Evolutionary conservation across 2,888 invertebrate genomes (phyloP).

Genomic region (Pimpla rufipes): DNA sequence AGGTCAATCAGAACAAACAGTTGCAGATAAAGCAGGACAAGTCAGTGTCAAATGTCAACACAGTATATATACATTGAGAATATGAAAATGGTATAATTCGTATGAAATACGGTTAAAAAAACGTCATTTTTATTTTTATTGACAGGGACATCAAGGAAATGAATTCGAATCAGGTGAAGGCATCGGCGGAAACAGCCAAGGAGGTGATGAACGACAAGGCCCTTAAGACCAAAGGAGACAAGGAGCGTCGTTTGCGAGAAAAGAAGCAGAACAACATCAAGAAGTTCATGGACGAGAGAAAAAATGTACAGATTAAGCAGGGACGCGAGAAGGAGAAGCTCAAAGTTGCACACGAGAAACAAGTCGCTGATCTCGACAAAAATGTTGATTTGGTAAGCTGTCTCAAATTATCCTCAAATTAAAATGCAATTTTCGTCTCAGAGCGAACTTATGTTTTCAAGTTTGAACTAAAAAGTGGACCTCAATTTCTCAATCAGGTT

Average conservation of each 20-base stretch:
- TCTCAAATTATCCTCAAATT: not conserved
- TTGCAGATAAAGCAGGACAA: constrained; percentile 87
- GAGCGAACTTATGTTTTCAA: not conserved
- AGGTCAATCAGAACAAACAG: constrained; percentile 87
- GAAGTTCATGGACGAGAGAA: constrained; percentile 89
- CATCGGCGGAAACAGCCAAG: constrained; percentile 89
- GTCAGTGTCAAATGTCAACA: constrained; percentile 77
- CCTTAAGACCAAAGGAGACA: constrained; percentile 89
- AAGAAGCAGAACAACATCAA: constrained; percentile 89
- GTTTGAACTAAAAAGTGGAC: too few species aligned
- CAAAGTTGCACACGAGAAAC: constrained; percentile 87
- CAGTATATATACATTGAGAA: too few species aligned
- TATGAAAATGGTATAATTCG: not conserved
- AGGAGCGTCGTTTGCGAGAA: constrained; percentile 88
- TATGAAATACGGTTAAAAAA: not conserved
- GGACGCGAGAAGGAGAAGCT: constrained; percentile 87
- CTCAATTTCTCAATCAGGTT: too few species aligned
- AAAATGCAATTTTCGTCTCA: constrained; percentile 3
- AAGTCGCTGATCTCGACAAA: constrained; percentile 86
- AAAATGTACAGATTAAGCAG: constrained; percentile 87
- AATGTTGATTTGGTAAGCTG: constrained; percentile 84
- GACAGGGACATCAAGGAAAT: constrained; percentile 89
- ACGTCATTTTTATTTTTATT: constrained; percentile 39
- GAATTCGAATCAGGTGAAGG: constrained; percentile 88
- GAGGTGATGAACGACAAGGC: constrained; percentile 89